Evolutionary conservation across 2,888 invertebrate species (phyloP).

Genomic region (Stenchaetothrips biformis): DNA sequence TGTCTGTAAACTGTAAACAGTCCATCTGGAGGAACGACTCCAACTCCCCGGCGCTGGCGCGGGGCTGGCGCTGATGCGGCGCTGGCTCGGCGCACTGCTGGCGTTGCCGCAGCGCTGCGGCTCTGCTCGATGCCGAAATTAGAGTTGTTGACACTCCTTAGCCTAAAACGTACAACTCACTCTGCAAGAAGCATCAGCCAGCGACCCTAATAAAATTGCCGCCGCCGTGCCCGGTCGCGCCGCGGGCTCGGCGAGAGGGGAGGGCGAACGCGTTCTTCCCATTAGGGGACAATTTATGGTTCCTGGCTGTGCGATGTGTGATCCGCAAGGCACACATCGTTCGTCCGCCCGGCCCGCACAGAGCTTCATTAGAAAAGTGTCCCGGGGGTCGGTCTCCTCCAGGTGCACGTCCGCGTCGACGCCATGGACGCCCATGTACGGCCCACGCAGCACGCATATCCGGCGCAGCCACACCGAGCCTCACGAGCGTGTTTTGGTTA

Average conservation of each 20-base stretch:
- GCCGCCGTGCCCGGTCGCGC: not conserved
- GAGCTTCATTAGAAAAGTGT: not conserved
- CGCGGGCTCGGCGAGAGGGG: not conserved
- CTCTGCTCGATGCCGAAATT: not conserved
- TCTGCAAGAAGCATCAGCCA: not conserved
- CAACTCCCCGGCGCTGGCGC: no score
- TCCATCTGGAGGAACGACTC: not conserved
- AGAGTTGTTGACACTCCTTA: constrained; percentile 23
- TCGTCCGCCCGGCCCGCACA: not conserved
- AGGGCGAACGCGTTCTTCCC: not conserved
- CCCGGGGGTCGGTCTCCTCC: not conserved
- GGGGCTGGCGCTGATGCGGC: no score
- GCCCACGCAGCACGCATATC: no score
- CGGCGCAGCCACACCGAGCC: no score
- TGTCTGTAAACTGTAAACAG: not conserved
- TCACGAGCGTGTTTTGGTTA: no score
- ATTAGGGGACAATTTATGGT: constrained; percentile 23
- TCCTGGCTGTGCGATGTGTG: constrained; percentile 4
- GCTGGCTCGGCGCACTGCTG: no score
- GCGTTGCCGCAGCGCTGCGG: not conserved
- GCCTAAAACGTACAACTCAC: constrained; percentile 22
- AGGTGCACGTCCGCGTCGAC: not conserved
- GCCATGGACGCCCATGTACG: no score
- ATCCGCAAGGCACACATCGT: not conserved
- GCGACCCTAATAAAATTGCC: constrained; percentile 12